phyloP scores from a whole-genome alignment of 2,888 invertebrate species.

The Phortica magna region DNA sequence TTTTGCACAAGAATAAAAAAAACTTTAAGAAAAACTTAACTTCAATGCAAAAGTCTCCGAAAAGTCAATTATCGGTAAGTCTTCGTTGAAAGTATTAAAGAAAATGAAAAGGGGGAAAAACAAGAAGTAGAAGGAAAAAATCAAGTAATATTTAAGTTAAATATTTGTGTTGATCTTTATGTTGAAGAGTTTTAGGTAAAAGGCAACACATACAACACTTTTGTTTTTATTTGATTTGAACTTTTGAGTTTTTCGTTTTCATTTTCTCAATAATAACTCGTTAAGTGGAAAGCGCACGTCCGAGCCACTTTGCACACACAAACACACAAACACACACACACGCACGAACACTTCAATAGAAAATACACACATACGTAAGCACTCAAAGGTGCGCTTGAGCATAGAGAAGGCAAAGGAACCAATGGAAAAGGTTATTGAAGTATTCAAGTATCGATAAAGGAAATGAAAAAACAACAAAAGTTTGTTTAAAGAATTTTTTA shows the following conservation, averaged over 20 bases:
- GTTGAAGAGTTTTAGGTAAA: neutral
- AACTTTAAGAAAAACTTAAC: too few relatives aligned
- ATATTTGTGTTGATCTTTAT: neutral
- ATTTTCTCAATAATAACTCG: neutral
- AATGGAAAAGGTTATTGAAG: neutral
- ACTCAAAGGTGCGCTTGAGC: neutral
- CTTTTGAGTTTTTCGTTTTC: neutral
- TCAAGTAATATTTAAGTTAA: neutral
- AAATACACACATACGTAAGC: neutral
- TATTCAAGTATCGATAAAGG: neutral
- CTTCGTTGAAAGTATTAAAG: too few relatives aligned
- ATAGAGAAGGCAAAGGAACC: too few relatives aligned
- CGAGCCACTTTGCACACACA: neutral
- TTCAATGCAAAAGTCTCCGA: too few relatives aligned
- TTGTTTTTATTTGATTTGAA: neutral
- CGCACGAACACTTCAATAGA: neutral
- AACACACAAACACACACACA: neutral
- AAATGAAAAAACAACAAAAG: neutral
- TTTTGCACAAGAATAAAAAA: too few relatives aligned
- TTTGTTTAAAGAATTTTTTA: conserved; percentile 4
- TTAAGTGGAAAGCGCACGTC: neutral
- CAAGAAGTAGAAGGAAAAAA: neutral
- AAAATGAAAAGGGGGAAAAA: neutral
- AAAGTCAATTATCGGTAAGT: too few relatives aligned
- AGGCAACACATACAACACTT: too few relatives aligned